phyloP scores from a whole-genome alignment of 2,113 vertebrate species.

The Micromys minutus region DNA sequence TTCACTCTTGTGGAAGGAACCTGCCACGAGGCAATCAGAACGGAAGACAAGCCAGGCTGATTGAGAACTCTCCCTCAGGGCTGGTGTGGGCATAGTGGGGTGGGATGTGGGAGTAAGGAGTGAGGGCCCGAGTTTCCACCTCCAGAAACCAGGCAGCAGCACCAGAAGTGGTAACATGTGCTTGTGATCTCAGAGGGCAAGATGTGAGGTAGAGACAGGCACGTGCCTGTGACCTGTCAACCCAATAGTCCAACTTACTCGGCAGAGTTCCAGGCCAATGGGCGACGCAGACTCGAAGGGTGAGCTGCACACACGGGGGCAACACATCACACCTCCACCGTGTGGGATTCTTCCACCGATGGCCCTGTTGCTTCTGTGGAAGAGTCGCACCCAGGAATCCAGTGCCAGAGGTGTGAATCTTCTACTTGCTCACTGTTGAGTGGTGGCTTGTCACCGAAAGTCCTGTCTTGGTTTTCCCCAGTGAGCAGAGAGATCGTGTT shows the following conservation, averaged over 20 bases:
- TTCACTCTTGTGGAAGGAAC: neutral
- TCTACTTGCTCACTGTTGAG: neutral
- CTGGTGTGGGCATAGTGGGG: too few species aligned
- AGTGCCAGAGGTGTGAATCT: neutral
- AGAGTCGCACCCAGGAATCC: neutral
- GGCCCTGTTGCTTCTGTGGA: neutral
- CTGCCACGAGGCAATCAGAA: neutral
- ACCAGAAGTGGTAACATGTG: neutral
- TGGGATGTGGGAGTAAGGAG: too few species aligned
- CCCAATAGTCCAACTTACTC: neutral
- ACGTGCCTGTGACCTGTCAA: neutral
- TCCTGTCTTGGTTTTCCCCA: neutral
- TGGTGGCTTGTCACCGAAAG: fast-evolving
- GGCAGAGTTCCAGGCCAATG: neutral
- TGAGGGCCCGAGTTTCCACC: neutral
- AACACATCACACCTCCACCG: neutral
- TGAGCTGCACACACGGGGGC: neutral
- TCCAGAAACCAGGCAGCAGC: neutral
- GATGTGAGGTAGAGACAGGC: neutral
- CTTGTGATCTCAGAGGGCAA: neutral
- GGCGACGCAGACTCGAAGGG: neutral
- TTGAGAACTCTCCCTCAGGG: neutral
- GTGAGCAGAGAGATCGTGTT: neutral
- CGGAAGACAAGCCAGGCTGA: neutral
- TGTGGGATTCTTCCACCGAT: neutral